A percentile compares a stretch with the other conserved stretches of the same genome.
These are phyloP conservation scores for Cyprinodon brontotheroides DNA, from an alignment of 2,113 vertebrate genomes.

Conservation along the genomic window DNA sequence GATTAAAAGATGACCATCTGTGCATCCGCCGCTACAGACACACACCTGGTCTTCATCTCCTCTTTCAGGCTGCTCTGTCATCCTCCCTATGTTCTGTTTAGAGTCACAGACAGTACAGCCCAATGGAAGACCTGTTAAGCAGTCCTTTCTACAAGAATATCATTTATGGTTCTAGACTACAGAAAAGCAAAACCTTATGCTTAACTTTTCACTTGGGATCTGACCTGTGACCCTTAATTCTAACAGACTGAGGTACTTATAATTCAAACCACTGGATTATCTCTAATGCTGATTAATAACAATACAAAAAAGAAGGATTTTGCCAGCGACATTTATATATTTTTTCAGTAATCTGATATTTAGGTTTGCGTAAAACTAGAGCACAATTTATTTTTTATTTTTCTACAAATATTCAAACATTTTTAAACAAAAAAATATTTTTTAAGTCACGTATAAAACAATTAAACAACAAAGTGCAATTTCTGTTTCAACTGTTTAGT, in stretches of 20 bases:
- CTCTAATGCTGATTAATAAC: neutral
- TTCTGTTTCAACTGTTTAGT: conserved; percentile 18
- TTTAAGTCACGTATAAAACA: neutral
- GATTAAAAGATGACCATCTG: conserved; percentile 18
- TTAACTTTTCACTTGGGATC: conserved; percentile 9
- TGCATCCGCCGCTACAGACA: conserved; percentile 21
- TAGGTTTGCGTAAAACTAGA: neutral
- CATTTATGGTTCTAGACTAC: conserved; percentile 1
- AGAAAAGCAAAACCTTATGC: conserved; percentile 18
- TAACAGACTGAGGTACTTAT: neutral
- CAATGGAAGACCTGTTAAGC: conserved; percentile 8
- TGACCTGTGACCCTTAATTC: conserved; percentile 7
- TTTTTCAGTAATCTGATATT: neutral
- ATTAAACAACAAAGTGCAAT: neutral
- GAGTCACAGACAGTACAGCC: conserved; percentile 10
- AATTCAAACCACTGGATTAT: neutral
- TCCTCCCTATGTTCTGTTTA: conserved; percentile 18
- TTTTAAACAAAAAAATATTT: neutral
- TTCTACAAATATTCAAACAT: neutral
- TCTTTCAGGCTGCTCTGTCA: conserved; percentile 30
- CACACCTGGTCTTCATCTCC: conserved; percentile 58
- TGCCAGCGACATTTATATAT: neutral
- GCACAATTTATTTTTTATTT: conserved; percentile 1
- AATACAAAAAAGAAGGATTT: neutral
- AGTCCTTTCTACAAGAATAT: conserved; percentile 10